Percentiles rank a stretch among this genome's conserved stretches.
phyloP scores from a whole-genome alignment of 2,797 vertebrate genomes.

The Xiphorhynchus erythropygius region DNA sequence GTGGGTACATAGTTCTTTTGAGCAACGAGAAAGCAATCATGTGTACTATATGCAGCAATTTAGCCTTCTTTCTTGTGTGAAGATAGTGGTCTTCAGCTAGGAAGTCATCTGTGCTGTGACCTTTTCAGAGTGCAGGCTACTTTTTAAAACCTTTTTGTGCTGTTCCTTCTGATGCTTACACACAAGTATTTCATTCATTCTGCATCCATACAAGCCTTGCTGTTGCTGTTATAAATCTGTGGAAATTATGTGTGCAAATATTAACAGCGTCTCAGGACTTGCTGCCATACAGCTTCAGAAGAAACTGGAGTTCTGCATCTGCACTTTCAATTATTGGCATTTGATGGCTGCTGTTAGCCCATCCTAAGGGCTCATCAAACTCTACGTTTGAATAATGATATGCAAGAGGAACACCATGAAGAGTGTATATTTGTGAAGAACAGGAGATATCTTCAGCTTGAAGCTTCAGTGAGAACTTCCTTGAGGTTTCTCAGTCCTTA shows the following conservation, averaged over 20 bases:
- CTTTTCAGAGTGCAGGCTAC: background rate
- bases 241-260: background rate
- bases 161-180: background rate
- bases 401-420: background rate
- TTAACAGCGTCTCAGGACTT: background rate
- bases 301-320: background rate
- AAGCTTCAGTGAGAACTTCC: background rate
- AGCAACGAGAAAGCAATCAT: background rate
- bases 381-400: background rate
- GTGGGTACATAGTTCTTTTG: background rate
- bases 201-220: background rate
- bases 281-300: background rate
- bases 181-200: background rate
- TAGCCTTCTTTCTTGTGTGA: background rate
- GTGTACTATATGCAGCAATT: background rate
- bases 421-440: background rate
- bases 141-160: background rate
- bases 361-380: background rate
- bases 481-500: background rate
- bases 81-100: background rate
- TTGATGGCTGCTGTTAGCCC: background rate
- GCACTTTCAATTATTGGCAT: background rate
- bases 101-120: background rate
- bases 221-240: background rate
- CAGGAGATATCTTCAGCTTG: background rate